Evolutionary conservation across 2,113 vertebrate genomes (phyloP), one percentile per base, ranked within the genome.

Genomic region (Saiga tatarica): DNA sequence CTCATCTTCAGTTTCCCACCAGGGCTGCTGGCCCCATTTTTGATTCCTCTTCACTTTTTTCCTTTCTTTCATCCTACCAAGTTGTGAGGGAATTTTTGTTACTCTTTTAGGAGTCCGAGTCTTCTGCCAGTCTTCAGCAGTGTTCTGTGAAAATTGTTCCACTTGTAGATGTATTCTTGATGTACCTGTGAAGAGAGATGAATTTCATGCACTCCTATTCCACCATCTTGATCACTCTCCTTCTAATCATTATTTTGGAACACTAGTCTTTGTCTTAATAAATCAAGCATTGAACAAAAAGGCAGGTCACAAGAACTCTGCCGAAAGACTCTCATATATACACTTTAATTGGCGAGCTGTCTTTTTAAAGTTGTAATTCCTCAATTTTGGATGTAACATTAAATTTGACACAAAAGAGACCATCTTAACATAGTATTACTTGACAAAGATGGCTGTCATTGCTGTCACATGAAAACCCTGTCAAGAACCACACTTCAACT

Each of bases 361-460:
- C 50, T 94, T 96, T 94, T 83, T 87, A 92, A 92, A 96, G 88
- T 91, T 97, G 85, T 59, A 95, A 95, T 95, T 96, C 92, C 84
- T 52, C 94, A 86, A 90, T 97, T 97, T 92, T n/a, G 71, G 79
- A 82, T 95, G 90, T 82, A 85, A 89, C 59, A 90, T 89, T 89
- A 71, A 76, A 98, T 94, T 36, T 90, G 90, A 97, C 90, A 98
- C 52, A 95, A 93, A 97, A 95, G 92, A 89, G 57, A 59, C 81
- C 64, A 81, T 92, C 95, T 98, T 98, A 97, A 97, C 88, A 87
- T 88, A 95, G 82, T 50, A 96, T 95, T 94, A 95, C 92, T 98
- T 95, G 95, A 97, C 94, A 97, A 97, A 97, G 94, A 96, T 96
- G 92, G 71, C 93, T 98, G 96, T 97, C 97, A 97, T 82, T 95